phyloP scores from a whole-genome alignment of 30 jellyfish, hydroid and myxozoan species.

The Turritopsis rubra region DNA sequence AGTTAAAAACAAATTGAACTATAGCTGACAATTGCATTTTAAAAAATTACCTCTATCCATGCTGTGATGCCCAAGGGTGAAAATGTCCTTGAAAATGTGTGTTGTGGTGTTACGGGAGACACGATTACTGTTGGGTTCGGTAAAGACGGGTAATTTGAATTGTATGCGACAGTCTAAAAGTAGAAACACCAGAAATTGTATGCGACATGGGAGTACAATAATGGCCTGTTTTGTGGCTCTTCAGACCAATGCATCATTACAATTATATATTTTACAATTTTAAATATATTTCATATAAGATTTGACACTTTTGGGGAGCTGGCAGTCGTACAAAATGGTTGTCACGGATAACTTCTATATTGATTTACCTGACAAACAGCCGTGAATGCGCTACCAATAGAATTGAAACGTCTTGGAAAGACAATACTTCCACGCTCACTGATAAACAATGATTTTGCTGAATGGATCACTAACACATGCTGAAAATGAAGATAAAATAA shows the following conservation, averaged over 20 bases:
- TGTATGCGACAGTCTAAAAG: background rate
- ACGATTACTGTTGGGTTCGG: conserved; percentile 3
- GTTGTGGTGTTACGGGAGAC: background rate
- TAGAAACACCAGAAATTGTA: background rate
- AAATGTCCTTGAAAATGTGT: background rate
- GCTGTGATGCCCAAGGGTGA: background rate
- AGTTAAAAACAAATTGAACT: too few species aligned
- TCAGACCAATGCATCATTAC: too few species aligned
- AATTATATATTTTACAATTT: background rate
- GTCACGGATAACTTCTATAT: background rate
- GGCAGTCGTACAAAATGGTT: background rate
- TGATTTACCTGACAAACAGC: background rate
- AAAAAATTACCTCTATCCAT: background rate
- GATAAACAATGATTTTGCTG: background rate
- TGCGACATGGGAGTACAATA: too few species aligned
- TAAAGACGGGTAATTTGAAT: background rate
- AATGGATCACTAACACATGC: background rate
- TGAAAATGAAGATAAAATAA: background rate
- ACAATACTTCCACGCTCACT: background rate
- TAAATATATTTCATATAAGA: background rate
- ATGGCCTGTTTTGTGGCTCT: too few species aligned
- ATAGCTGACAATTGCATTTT: too few species aligned
- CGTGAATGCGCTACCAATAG: background rate
- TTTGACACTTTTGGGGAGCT: too few species aligned
- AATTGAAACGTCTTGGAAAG: background rate